Conservation (phyloP, 1,140 invertebrate species). For the Meloidogyne hapla region DNA sequence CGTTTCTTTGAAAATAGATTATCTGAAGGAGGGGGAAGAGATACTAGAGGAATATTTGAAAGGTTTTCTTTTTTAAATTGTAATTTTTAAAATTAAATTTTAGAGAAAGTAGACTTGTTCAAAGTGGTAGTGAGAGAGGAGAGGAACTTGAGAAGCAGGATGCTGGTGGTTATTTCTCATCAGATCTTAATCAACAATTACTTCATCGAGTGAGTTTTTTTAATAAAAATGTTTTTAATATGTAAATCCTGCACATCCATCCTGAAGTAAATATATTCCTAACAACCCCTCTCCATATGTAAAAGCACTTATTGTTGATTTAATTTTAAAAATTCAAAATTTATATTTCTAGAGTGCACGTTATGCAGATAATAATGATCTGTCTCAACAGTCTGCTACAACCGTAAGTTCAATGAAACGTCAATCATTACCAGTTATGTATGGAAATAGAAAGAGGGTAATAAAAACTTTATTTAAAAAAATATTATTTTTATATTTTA, state of each 20-base stretch:
- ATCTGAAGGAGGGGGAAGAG: neutral
- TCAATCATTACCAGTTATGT: neutral
- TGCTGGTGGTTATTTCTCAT: neutral
- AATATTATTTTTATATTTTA: neutral
- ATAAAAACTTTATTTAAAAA: neutral
- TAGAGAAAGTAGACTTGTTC: neutral
- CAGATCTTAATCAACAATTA: neutral
- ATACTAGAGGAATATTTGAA: neutral
- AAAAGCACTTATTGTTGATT: too few relatives aligned
- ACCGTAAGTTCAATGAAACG: neutral
- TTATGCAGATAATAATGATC: neutral
- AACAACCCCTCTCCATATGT: too few relatives aligned
- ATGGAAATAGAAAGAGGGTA: slow-evolving; percentile 2
- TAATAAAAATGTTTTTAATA: neutral
- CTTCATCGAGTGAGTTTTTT: neutral
- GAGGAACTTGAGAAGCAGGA: neutral
- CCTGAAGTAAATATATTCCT: too few relatives aligned
- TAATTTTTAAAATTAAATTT: neutral
- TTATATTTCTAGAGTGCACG: neutral
- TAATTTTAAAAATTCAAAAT: too few relatives aligned
- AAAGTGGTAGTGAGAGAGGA: neutral
- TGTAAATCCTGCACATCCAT: too few relatives aligned
- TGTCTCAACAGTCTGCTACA: neutral
- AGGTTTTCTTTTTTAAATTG: neutral
- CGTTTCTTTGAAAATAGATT: neutral